Base-by-base conservation (phyloP, 1,140 invertebrate genomes). In the Drosophila arizonae region DNA sequence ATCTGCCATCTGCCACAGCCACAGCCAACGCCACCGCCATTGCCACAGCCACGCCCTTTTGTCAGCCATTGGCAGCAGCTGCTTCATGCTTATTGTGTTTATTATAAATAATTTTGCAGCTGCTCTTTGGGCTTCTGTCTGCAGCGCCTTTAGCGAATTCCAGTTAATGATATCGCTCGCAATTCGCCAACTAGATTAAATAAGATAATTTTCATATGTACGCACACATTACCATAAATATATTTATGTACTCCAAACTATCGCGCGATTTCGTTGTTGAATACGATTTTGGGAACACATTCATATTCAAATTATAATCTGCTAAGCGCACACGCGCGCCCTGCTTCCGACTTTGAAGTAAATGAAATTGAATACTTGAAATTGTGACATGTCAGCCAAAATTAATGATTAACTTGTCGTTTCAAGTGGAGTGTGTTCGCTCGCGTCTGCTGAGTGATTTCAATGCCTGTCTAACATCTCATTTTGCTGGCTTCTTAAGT, bases 351-450 rank as follows among this genome's bases (percentile, higher is more conserved):
- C 54, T 48, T 36, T 41, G 45, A 68, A 84, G 70, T 87, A 80
- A 80, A 87, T 87, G 76, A 87, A 87, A 80, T 88, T 87, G 76
- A 87, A 87, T 87, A 87, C 84, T 87, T 88, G 77, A 87, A 80
- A 71, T 88, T 60, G 87, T 84, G 79, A 84, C 84, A 87, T 88
- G 84, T 87, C 80, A 87, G 72, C 77, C 76, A 80, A 80, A 87
- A 87, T 88, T 88, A 87, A 87, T 87, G 85, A 87, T 87, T 87
- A 87, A 88, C 76, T 87, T 87, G 79, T 84, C 84, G 77, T 72
- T 76, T 71, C 75, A 52, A 74, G 79, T 67, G 64, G 57, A 45
- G 45, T 33, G 62, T 48, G 56, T 36, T 55, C 60, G 52, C 26
- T 58, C 58, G 58, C 62, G 52, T 70, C 75, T 77, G 76, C 43